A percentile compares a stretch with the other conserved stretches of the same genome.
These are phyloP conservation scores for Spicauda simplicius DNA, from an alignment of 2,888 invertebrate genomes.

Conservation along the genomic window DNA sequence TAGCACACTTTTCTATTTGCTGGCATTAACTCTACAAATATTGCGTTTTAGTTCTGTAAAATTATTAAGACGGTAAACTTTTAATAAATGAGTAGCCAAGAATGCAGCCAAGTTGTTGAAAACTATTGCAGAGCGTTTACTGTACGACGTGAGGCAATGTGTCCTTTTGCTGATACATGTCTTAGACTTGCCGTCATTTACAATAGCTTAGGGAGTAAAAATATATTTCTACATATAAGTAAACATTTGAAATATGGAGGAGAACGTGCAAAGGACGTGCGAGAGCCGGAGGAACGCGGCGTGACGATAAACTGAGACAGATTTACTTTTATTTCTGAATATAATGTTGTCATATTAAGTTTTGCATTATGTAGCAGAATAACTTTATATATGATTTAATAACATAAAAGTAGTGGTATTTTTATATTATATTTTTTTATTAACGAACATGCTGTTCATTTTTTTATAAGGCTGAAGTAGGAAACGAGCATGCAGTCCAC, in stretches of 20 bases:
- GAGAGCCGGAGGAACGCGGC: background rate
- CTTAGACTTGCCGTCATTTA: constrained; percentile 2
- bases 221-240: background rate
- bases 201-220: background rate
- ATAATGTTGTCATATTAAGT: too few relatives aligned
- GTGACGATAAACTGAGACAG: background rate
- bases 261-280: background rate
- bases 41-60: background rate
- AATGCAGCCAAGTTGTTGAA: background rate
- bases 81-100: constrained; percentile 1
- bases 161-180: background rate
- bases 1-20: background rate
- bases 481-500: too few relatives aligned
- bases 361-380: too few relatives aligned
- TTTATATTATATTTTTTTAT: too few relatives aligned
- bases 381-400: too few relatives aligned
- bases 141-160: background rate
- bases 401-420: too few relatives aligned
- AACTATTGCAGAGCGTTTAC: background rate
- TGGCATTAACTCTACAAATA: background rate
- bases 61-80: background rate
- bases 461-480: too few relatives aligned
- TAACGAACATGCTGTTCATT: too few relatives aligned
- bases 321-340: too few relatives aligned
- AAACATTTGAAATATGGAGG: constrained; percentile 4